Percentiles rank a stretch among this genome's conserved stretches.
Conservation (phyloP, 2,888 invertebrate species). For the Acanthosepion esculentum region DNA sequence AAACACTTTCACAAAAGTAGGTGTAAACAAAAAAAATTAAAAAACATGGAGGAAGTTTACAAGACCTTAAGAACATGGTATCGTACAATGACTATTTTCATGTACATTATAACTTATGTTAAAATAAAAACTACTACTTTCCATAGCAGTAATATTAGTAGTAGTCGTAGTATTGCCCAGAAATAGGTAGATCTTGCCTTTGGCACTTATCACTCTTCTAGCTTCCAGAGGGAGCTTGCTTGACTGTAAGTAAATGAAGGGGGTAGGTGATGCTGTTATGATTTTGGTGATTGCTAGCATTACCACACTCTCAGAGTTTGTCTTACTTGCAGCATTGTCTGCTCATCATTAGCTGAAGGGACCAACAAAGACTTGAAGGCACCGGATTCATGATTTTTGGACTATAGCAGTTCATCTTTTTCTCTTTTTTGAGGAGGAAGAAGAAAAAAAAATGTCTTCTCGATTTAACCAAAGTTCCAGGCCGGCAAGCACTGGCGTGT, state of each 20-base stretch:
- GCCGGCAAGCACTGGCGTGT: slow-evolving; percentile 68
- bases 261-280: not conserved
- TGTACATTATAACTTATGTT: not conserved
- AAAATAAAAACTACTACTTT: not conserved
- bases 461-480: slow-evolving; percentile 52
- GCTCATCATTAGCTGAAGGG: not conserved
- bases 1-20: too few species aligned
- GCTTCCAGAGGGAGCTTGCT: not conserved
- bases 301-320: not conserved
- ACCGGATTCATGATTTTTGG: not conserved
- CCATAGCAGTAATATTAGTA: not conserved
- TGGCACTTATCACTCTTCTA: not conserved
- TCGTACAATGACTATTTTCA: not conserved
- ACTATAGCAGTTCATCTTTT: not conserved
- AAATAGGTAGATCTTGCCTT: not conserved
- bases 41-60: not conserved
- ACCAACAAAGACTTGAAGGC: not conserved
- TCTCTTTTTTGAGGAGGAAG: not conserved
- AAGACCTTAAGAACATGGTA: not conserved
- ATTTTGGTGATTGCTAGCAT: not conserved
- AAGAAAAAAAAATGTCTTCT: slow-evolving; percentile 34
- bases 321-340: not conserved
- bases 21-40: not conserved
- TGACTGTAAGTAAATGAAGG: not conserved
- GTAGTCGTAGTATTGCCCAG: not conserved